A percentile compares a stretch with the other conserved stretches of the same genome.
phyloP scores from a whole-genome alignment of 2,113 vertebrate species.

The Accipiter cooperii region DNA sequence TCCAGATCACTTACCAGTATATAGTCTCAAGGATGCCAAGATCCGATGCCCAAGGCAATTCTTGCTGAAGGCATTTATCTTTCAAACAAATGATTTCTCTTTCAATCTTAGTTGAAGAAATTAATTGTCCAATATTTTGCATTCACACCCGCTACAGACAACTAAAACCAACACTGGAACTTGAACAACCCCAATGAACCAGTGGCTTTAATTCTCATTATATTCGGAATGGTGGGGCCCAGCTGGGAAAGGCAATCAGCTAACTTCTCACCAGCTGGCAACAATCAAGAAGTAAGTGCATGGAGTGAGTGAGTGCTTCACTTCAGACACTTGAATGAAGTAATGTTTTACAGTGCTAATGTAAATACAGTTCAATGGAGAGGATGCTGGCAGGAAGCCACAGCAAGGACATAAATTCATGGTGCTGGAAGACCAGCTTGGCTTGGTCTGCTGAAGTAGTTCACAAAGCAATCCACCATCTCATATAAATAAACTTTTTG shows the following conservation, averaged over 20 bases:
- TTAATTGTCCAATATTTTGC: neutral
- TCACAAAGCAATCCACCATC: neutral
- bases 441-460: neutral
- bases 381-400: constrained; percentile 16
- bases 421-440: neutral
- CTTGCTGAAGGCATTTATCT: neutral
- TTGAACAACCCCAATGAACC: neutral
- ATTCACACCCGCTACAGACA: neutral
- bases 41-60: neutral
- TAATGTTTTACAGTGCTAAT: constrained; percentile 34
- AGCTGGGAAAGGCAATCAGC: neutral
- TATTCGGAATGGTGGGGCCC: neutral
- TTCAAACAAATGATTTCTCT: neutral
- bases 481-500: constrained; percentile 26
- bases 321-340: constrained; percentile 17
- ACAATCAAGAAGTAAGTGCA: neutral
- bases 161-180: neutral
- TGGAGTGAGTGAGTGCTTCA: neutral
- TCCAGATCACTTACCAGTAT: neutral
- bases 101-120: neutral
- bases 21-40: neutral
- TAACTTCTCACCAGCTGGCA: constrained; percentile 4
- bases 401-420: constrained; percentile 17
- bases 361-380: constrained; percentile 43
- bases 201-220: neutral